Conservation (phyloP, 2,113 vertebrate species). For the Pachyramphus minor region DNA sequence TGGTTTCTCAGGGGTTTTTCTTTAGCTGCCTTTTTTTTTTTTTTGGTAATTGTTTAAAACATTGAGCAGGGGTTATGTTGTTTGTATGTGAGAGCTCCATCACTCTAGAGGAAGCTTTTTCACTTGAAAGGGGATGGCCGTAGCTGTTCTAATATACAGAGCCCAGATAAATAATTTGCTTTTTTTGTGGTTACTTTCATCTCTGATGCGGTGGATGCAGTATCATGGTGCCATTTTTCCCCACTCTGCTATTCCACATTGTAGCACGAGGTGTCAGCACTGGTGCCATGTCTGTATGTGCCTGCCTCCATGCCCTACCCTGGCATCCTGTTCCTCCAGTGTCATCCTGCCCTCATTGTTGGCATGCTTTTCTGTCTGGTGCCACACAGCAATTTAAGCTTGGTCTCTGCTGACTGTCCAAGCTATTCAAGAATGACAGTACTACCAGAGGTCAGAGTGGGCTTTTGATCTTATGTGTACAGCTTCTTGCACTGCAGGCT, state of each 20-base stretch:
- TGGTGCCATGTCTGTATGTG: not conserved
- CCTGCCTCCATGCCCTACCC: not conserved
- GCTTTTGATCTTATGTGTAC: not conserved
- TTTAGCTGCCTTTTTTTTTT: not conserved
- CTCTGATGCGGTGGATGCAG: not conserved
- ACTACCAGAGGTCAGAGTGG: not conserved
- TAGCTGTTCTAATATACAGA: not conserved
- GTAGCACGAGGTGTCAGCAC: conserved; percentile 56
- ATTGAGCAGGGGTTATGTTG: not conserved
- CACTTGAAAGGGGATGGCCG: not conserved
- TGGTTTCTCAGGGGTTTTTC: not conserved
- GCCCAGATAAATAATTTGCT: not conserved
- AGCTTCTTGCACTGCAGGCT: not conserved
- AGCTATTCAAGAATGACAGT: not conserved
- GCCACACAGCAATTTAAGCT: not conserved
- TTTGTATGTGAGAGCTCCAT: not conserved
- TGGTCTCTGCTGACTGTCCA: not conserved
- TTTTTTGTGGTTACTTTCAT: not conserved
- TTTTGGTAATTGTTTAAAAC: not conserved
- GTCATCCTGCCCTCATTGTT: not conserved
- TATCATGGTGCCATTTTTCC: not conserved
- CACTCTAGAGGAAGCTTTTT: not conserved
- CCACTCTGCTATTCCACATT: not conserved
- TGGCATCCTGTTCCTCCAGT: not conserved
- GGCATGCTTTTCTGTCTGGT: not conserved